These are phyloP conservation scores for Pharmacophagus antenor DNA, from an alignment of 2,888 invertebrate genomes.

Conservation along the genomic window DNA sequence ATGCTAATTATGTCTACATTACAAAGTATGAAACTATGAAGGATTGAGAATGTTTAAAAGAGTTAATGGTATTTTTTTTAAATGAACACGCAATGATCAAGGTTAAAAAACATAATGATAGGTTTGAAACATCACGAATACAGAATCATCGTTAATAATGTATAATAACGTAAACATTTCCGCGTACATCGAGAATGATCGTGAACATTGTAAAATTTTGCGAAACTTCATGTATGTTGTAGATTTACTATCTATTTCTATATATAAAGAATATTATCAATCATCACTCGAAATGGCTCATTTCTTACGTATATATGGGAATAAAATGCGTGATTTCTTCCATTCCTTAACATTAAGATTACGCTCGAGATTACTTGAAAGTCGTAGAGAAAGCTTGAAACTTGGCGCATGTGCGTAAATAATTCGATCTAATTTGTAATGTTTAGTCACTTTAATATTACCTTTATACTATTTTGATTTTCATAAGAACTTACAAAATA, in stretches of 20 bases:
- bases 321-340: slow-evolving; percentile 17
- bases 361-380: slow-evolving; percentile 21
- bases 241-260: too few species aligned
- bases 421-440: slow-evolving; percentile 13
- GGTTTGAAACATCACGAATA: not conserved
- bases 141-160: not conserved
- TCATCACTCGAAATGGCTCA: not conserved
- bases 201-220: not conserved
- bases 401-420: slow-evolving; percentile 21
- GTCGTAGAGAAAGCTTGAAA: slow-evolving; percentile 15
- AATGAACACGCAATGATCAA: slow-evolving; percentile 2
- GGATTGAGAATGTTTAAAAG: not conserved
- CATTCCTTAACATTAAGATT: too few species aligned
- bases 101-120: not conserved
- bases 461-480: too few species aligned
- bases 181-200: not conserved
- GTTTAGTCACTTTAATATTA: not conserved
- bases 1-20: too few species aligned
- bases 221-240: not conserved
- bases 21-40: not conserved
- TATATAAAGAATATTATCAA: not conserved
- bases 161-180: not conserved
- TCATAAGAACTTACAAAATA: too few species aligned
- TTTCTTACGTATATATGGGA: slow-evolving; percentile 1
- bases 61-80: not conserved